A percentile compares a stretch with the other conserved stretches of the same genome.
Evolutionary conservation across 2,797 vertebrate species (phyloP).

Genomic region (Lagorchestes hirsutus): DNA sequence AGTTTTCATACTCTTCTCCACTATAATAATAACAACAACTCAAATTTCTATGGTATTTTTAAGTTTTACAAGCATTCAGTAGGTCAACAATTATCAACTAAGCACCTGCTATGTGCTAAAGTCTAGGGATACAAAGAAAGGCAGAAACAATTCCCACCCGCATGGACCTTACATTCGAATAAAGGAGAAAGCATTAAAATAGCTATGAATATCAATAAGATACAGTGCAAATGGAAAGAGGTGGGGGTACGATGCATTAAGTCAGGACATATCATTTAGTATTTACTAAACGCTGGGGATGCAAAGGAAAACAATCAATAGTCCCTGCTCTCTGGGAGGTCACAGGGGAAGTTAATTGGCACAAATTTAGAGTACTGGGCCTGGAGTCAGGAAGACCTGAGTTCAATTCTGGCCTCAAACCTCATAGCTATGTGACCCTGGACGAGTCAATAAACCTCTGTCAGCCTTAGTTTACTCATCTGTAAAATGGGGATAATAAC

Average conservation of each 20-base stretch:
- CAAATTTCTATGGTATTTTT: background rate
- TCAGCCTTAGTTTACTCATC: background rate
- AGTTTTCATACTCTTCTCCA: background rate
- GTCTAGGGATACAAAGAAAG: background rate
- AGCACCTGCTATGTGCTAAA: background rate
- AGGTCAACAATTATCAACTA: background rate
- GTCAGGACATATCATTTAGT: background rate
- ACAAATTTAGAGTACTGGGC: background rate
- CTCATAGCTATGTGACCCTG: background rate
- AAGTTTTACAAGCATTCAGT: background rate
- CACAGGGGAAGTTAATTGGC: background rate
- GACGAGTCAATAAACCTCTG: background rate
- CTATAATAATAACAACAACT: background rate
- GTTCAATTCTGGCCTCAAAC: background rate
- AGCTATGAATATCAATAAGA: background rate
- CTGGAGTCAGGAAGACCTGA: background rate
- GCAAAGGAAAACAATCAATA: background rate
- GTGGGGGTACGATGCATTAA: background rate
- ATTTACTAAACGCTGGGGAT: background rate
- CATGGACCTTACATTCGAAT: background rate
- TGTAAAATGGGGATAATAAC: background rate
- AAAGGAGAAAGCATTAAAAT: background rate
- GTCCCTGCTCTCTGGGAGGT: background rate
- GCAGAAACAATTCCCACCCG: background rate
- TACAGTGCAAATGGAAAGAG: background rate